Evolutionary conservation across 2,113 vertebrate genomes (phyloP).

Genomic region (Corythornis madagascariensis): DNA sequence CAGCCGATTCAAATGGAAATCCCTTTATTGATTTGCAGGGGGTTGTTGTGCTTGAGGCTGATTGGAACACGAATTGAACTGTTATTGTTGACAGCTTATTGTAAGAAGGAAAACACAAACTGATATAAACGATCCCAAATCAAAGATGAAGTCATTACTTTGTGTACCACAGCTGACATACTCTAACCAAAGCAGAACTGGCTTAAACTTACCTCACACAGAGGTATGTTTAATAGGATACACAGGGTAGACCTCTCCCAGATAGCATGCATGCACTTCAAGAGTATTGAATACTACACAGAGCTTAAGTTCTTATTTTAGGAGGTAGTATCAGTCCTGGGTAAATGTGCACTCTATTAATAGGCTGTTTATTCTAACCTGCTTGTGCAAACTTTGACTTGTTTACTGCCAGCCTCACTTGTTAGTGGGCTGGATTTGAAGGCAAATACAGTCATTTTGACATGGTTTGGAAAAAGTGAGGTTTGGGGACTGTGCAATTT

Average conservation of each 20-base stretch:
- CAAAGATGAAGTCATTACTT: not conserved
- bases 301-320: slow-evolving; percentile 35
- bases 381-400: not conserved
- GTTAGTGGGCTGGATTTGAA: not conserved
- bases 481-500: not conserved
- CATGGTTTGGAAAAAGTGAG: not conserved
- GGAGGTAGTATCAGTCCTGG: not conserved
- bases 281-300: not conserved
- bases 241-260: not conserved
- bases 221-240: not conserved
- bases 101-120: not conserved
- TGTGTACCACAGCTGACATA: not conserved
- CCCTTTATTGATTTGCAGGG: not conserved
- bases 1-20: not conserved
- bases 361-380: slow-evolving; percentile 18
- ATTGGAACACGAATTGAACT: not conserved
- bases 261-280: not conserved
- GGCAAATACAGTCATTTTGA: not conserved
- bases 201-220: not conserved
- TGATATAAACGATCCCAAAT: not conserved
- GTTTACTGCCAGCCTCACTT: not conserved
- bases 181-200: not conserved
- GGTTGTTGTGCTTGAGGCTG: not conserved
- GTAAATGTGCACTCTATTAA: slow-evolving; percentile 28
- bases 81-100: not conserved